Conservation (phyloP, 2,888 invertebrate genomes). For the Seira ritae region DNA sequence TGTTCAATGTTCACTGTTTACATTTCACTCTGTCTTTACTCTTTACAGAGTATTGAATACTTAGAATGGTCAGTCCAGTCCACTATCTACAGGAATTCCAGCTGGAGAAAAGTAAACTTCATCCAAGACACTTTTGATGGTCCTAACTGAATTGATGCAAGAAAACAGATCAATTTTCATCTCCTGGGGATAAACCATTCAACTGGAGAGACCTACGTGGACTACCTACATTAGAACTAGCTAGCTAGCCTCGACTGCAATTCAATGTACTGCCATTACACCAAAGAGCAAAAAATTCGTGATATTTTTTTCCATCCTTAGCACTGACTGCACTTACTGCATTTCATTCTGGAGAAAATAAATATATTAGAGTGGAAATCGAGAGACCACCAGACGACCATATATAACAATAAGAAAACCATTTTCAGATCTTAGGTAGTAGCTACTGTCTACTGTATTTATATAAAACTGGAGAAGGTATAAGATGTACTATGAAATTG, state of each 20-base stretch:
- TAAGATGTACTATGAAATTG: constrained; percentile 43
- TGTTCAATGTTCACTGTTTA: background rate
- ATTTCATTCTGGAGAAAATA: too few relatives aligned
- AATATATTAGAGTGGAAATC: constrained; percentile 20
- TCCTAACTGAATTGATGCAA: constrained; percentile 58
- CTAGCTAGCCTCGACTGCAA: background rate
- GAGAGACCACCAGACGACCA: background rate
- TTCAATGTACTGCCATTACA: background rate
- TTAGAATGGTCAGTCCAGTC: too few relatives aligned
- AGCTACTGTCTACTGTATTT: constrained; percentile 25
- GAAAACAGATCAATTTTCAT: constrained; percentile 64
- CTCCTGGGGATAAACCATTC: constrained; percentile 43
- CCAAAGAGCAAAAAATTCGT: background rate
- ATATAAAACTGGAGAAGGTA: constrained; percentile 13
- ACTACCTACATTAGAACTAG: too few relatives aligned
- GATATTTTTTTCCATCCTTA: too few relatives aligned
- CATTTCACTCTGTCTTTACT: background rate
- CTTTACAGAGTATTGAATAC: too few relatives aligned
- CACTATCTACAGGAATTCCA: too few relatives aligned
- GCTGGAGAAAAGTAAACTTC: background rate
- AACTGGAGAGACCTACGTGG: constrained; percentile 10
- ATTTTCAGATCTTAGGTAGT: constrained; percentile 13
- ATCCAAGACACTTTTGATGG: background rate
- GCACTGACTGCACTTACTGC: too few relatives aligned
- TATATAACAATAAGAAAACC: background rate